These are phyloP conservation scores for Florisuga fusca DNA, from an alignment of 2,797 vertebrate genomes.

Conservation along the genomic window DNA sequence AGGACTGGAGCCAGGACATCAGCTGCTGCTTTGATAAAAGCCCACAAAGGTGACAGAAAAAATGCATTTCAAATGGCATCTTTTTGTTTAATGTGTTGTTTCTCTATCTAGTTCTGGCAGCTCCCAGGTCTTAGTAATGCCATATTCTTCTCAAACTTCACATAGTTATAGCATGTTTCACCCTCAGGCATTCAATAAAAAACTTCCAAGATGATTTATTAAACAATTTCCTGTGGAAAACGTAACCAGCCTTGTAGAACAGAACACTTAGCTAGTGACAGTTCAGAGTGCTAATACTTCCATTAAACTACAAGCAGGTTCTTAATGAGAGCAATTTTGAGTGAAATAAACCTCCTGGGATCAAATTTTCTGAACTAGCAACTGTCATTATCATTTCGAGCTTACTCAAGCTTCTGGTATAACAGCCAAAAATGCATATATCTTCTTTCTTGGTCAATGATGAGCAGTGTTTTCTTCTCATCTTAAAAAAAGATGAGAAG, in stretches of 20 bases:
- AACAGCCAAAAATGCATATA: neutral
- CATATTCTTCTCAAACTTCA: neutral
- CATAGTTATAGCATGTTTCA: neutral
- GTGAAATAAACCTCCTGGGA: conserved; percentile 43
- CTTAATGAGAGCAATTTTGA: conserved; percentile 35
- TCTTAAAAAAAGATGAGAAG: neutral
- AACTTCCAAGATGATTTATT: conserved; percentile 72
- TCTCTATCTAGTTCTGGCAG: neutral
- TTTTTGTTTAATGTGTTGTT: neutral
- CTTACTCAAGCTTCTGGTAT: conserved; percentile 1
- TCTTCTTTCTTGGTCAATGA: neutral
- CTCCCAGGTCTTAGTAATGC: neutral
- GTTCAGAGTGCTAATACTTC: conserved; percentile 23
- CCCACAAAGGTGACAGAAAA: neutral
- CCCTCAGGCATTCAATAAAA: conserved; percentile 5
- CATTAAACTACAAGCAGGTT: conserved; percentile 50
- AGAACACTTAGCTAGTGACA: conserved; percentile 58
- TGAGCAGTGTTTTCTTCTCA: neutral
- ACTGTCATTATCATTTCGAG: conserved; percentile 22
- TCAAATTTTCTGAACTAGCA: conserved; percentile 44
- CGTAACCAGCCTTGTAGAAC: conserved; percentile 65
- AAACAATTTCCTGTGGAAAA: conserved; percentile 73
- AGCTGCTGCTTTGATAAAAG: neutral
- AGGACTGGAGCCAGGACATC: neutral
- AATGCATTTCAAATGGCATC: neutral